phyloP scores from a whole-genome alignment of 2,888 invertebrate species.

The Sthenelais limicola region DNA sequence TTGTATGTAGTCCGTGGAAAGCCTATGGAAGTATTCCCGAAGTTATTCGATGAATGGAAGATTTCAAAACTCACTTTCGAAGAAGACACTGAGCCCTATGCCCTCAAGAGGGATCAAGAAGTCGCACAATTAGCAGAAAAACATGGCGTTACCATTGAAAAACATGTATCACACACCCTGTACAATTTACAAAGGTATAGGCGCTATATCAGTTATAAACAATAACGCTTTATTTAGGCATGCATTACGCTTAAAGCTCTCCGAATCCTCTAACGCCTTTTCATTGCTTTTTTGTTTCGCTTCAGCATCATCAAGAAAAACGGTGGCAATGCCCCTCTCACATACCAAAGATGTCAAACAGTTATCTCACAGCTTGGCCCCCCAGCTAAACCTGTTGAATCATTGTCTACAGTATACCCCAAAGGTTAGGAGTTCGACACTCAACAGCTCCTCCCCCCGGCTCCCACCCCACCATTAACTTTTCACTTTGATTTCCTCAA shows the following conservation, averaged over 20 bases:
- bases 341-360: conserved; percentile 90
- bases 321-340: conserved; percentile 85
- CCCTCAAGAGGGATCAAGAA: conserved; percentile 85
- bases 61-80: conserved; percentile 87
- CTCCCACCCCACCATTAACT: no score
- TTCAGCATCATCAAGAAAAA: conserved; percentile 85
- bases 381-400: conserved; percentile 79
- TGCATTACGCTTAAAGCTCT: background rate
- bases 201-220: background rate
- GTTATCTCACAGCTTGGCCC: conserved; percentile 83
- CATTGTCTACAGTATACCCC: conserved; percentile 74
- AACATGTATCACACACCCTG: conserved; percentile 86
- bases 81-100: conserved; percentile 91
- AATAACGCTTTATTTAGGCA: no score
- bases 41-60: conserved; percentile 80
- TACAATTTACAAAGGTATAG: conserved; percentile 79
- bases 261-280: no score
- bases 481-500: no score
- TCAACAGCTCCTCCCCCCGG: no score
- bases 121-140: conserved; percentile 85
- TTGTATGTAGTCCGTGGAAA: conserved; percentile 86
- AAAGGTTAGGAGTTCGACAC: conserved; percentile 47
- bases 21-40: conserved; percentile 57
- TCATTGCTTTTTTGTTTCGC: conserved; percentile 42
- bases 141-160: conserved; percentile 84